A percentile compares a stretch with the other conserved stretches of the same genome.
These are phyloP conservation scores for Callithrix jacchus DNA, from an alignment of 2,113 vertebrate genomes.

Conservation along the genomic window DNA sequence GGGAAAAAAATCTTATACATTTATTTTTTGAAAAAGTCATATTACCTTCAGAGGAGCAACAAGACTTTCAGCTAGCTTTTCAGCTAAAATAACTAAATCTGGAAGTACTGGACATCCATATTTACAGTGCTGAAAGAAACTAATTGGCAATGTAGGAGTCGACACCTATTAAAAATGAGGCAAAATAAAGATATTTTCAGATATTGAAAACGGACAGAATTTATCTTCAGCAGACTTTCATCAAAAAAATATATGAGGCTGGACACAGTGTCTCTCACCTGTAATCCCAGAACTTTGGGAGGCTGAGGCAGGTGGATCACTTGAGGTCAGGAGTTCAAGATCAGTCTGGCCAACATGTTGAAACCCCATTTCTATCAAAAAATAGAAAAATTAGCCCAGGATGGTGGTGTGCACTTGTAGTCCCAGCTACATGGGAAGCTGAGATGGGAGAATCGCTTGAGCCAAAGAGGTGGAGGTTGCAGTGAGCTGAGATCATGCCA, in stretches of 20 bases:
- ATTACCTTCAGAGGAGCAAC: not conserved
- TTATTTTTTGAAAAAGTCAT: not conserved
- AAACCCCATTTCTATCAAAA: too few relatives aligned
- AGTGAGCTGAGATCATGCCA: too few relatives aligned
- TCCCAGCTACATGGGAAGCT: too few relatives aligned
- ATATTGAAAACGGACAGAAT: not conserved
- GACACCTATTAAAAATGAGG: not conserved
- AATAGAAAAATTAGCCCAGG: too few relatives aligned
- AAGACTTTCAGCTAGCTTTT: not conserved
- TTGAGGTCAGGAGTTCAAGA: too few relatives aligned
- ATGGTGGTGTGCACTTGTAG: too few relatives aligned
- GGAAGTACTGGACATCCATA: accelerated
- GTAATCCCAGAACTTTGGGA: too few relatives aligned
- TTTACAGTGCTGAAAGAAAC: not conserved
- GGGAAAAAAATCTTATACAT: not conserved
- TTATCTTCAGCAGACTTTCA: not conserved
- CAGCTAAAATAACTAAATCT: not conserved
- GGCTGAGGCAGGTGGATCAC: too few relatives aligned
- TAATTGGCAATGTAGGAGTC: not conserved
- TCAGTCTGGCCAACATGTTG: too few relatives aligned
- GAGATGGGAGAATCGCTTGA: too few relatives aligned
- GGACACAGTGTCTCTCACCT: too few relatives aligned
- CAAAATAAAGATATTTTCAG: not conserved
- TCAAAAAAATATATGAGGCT: not conserved
- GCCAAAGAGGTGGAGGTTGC: too few relatives aligned